A percentile compares a stretch with the other conserved stretches of the same genome.
Conservation (phyloP, 2,888 invertebrate genomes). For the Cephus spinipes region DNA sequence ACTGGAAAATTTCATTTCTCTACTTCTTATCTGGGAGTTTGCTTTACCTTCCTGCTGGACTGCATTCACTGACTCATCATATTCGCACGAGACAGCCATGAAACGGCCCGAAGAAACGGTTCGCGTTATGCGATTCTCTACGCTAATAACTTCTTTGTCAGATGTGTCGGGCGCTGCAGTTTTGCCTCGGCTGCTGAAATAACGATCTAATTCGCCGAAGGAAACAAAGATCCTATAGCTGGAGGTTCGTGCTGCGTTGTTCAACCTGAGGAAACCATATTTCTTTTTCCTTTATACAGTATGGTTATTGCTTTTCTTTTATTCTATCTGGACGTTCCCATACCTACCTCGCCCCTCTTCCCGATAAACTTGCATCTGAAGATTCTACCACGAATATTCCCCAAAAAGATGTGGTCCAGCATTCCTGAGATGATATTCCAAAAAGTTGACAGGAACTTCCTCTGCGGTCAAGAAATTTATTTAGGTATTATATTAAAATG, state of each 20-base stretch:
- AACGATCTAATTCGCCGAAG: conserved; percentile 18
- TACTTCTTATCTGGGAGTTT: too few relatives aligned
- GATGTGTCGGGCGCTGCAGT: conserved; percentile 13
- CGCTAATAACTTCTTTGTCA: conserved; percentile 26
- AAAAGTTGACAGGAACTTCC: too few relatives aligned
- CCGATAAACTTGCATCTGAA: too few relatives aligned
- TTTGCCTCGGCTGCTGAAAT: conserved; percentile 8
- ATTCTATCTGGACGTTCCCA: conserved; percentile 6
- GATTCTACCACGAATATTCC: too few relatives aligned
- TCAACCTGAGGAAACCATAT: neutral
- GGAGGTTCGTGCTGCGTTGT: neutral
- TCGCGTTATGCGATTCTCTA: conserved; percentile 19
- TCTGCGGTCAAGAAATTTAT: too few relatives aligned
- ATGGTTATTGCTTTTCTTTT: neutral
- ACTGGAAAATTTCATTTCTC: too few relatives aligned
- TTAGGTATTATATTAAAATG: too few relatives aligned
- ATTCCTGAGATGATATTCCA: too few relatives aligned
- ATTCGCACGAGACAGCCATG: conserved; percentile 17
- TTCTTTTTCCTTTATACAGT: neutral
- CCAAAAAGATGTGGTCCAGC: too few relatives aligned
- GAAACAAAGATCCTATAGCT: conserved; percentile 10
- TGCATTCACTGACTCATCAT: conserved; percentile 6
- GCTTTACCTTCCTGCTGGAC: too few relatives aligned
- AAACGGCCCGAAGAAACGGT: conserved; percentile 23
- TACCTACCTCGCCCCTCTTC: too few relatives aligned